Base-by-base conservation (phyloP, 2,888 invertebrate genomes). In the Drosophila atroscutellata region DNA sequence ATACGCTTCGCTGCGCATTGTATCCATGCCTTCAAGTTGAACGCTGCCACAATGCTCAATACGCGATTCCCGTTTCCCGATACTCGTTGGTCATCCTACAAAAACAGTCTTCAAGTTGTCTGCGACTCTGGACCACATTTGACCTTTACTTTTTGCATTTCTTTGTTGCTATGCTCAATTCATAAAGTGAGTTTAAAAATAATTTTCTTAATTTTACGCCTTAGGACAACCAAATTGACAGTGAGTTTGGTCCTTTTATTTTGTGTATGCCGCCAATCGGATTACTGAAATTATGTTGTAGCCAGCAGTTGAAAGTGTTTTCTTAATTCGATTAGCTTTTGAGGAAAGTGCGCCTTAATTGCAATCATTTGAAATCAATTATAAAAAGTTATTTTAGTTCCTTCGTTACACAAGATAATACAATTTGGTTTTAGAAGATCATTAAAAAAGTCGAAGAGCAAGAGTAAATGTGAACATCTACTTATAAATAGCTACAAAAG, bases 1-100 rank as follows among this genome's bases (percentile, higher is more conserved):
- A 84, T 81, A 83, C 81, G 86, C 83, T 86, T 80, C 83, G 77
- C 62, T 81, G 81, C 69, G 59, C 74, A 80, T 74, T 80, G 68
- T 77, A 74, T 68, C 76, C 15, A 9, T 24, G 52, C 52, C 28
- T 59, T 64, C 67, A 36, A 66, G 26, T 64, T 64, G 71, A 57
- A 62, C 75, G 71, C 50, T 63, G 74, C 60, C 55, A 45, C 45
- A 39, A 39, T 56, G 37, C 54, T 30, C 45, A 47, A 50, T 52
- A 39, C 63, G 47, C 51, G 26, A 18, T 24, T 52, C 57, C 37
- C 67, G 24, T 24, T 32, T 20, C 36, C 30, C 42, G 11, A 39
- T 26, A 26, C 24, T 45, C 30, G 42, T 11, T 37, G 50, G 30
- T 36, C 39, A 52, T 18, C 37, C 20, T 36, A n/a, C 20, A 30